Evolutionary conservation across 2,888 invertebrate genomes (phyloP).

Genomic region (Hedya salicella): DNA sequence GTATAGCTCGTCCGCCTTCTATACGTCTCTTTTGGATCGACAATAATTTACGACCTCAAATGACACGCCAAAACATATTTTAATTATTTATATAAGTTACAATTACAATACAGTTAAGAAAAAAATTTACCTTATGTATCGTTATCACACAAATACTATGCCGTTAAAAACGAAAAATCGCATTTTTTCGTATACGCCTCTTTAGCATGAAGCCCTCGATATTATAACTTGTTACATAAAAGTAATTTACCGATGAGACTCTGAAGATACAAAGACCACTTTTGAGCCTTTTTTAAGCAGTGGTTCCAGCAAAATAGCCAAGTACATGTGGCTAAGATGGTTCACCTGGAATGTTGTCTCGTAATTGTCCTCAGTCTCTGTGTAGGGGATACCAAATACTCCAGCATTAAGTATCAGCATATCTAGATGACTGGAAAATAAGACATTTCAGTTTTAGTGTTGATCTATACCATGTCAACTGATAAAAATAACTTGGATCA

Average conservation of each 20-base stretch:
- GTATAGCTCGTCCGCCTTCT: no score
- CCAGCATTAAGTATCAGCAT: constrained; percentile 93
- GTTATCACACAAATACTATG: no score
- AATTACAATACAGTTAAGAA: no score
- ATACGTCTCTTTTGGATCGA: no score
- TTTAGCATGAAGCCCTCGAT: no score
- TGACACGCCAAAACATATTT: no score
- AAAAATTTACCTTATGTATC: no score
- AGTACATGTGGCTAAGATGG: constrained; percentile 92
- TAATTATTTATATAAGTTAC: no score
- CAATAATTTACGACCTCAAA: no score
- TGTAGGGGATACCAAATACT: constrained; percentile 90
- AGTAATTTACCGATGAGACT: constrained; percentile 90
- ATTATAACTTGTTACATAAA: constrained; percentile 8
- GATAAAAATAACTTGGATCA: neutral
- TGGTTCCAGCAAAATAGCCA: constrained; percentile 90
- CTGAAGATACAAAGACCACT: constrained; percentile 94
- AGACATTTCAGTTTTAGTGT: neutral
- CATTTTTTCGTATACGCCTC: no score
- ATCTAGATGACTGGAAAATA: constrained; percentile 86
- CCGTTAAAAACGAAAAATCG: no score
- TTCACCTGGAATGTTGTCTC: constrained; percentile 95
- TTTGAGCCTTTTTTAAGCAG: constrained; percentile 88
- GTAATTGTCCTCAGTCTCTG: constrained; percentile 89
- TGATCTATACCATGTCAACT: neutral